Percentiles rank a stretch among this genome's conserved stretches.
These are phyloP conservation scores for Nematostella vectensis DNA, from an alignment of 92 coral and sea anemone genomes.

Conservation along the genomic window DNA sequence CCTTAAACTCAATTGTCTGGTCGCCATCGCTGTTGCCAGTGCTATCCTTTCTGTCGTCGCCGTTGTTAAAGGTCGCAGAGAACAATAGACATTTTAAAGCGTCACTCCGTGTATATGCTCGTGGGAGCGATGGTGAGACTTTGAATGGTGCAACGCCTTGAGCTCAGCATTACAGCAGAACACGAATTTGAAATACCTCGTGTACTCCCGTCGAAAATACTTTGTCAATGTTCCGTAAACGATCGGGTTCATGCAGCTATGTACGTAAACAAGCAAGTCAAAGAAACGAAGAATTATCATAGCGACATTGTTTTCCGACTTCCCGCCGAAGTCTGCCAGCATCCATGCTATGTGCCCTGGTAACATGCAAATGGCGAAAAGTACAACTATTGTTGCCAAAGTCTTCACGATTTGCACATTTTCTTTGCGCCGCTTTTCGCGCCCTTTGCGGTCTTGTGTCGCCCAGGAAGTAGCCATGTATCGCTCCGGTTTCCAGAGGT, in stretches of 20 bases:
- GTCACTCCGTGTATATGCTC: too few relatives aligned
- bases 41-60: too few relatives aligned
- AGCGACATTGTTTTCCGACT: slow-evolving; percentile 12
- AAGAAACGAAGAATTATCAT: slow-evolving; percentile 29
- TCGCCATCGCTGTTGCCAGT: too few relatives aligned
- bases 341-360: slow-evolving; percentile 57
- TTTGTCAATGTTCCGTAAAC: slow-evolving; percentile 46
- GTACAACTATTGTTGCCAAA: slow-evolving; percentile 37
- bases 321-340: slow-evolving; percentile 35
- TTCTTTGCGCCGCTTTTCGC: slow-evolving; percentile 39
- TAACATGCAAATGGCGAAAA: slow-evolving; percentile 48
- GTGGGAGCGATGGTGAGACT: too few relatives aligned
- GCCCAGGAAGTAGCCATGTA: slow-evolving; percentile 21
- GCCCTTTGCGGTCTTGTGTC: slow-evolving; percentile 16
- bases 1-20: too few relatives aligned
- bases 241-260: slow-evolving; percentile 48
- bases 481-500: slow-evolving; percentile 29
- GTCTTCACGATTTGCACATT: slow-evolving; percentile 47
- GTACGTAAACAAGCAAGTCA: slow-evolving; percentile 44
- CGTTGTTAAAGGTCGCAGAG: too few relatives aligned
- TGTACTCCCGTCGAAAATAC: slow-evolving; percentile 33
- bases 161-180: slow-evolving; percentile 13
- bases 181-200: slow-evolving; percentile 15
- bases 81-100: too few relatives aligned
- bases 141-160: not conserved